phyloP scores from a whole-genome alignment of 2,113 vertebrate genomes.

The rabbit (Oryctolagus cuniculus) region mOryCun1.1 NC_091434.1:22603501-22604000 shows the following conservation, averaged over 20 bases:
- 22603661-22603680: background rate
- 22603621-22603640: slow-evolving; percentile 16
- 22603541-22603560: background rate
- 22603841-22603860: background rate
- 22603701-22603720: background rate
- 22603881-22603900: background rate
- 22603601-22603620: slow-evolving; percentile 46
- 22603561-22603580: slow-evolving; percentile 23
- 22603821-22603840: background rate
- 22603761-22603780: slow-evolving; percentile 44
- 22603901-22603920: background rate
- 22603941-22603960: slow-evolving; percentile 75
- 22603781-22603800: background rate
- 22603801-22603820: background rate
- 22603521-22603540: background rate
- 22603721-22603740: background rate
- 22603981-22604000: background rate
- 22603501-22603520: background rate
- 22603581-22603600: slow-evolving; percentile 34
- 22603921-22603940: slow-evolving; percentile 21
- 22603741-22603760: background rate
- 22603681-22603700: background rate
- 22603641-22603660: slow-evolving; percentile 23
- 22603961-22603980: slow-evolving; percentile 45
- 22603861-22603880: background rate